Conservation (phyloP, 2,888 invertebrate genomes). For the Sialis fuliginosa region DNA sequence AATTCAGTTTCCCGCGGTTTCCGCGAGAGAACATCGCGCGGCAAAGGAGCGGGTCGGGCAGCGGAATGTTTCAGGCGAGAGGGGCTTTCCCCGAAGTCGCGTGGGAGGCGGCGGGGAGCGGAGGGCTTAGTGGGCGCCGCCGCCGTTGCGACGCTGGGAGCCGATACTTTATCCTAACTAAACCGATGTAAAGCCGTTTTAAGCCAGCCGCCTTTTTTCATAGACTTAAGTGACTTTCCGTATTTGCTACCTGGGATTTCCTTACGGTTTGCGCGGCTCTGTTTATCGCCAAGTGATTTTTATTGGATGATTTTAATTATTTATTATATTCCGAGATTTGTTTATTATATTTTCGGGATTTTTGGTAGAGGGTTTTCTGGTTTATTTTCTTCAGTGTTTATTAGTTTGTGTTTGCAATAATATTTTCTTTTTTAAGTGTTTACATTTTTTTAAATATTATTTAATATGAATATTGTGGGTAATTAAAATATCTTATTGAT, state of each 20-base stretch:
- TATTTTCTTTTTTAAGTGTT: no score
- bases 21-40: conserved; percentile 19
- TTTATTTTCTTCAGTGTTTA: no score
- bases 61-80: conserved; percentile 3
- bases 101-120: conserved; percentile 5
- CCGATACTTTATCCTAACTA: conserved; percentile 22
- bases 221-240: conserved; percentile 27
- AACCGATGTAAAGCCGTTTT: conserved; percentile 28
- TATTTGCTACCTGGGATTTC: conserved; percentile 21
- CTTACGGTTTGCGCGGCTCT: not conserved
- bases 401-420: no score
- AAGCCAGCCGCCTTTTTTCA: conserved; percentile 27
- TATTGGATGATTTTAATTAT: not conserved
- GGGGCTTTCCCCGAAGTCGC: conserved; percentile 9
- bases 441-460: no score
- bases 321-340: no score
- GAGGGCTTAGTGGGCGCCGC: conserved; percentile 23
- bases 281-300: conserved; percentile 1
- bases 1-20: conserved; percentile 21
- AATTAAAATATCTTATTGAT: no score
- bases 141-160: conserved; percentile 29
- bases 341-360: no score
- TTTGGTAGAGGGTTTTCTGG: no score
- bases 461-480: no score
- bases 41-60: conserved; percentile 12